Evolutionary conservation across 2,113 vertebrate species (phyloP).

Genomic region (Reinhardtius hippoglossoides): DNA sequence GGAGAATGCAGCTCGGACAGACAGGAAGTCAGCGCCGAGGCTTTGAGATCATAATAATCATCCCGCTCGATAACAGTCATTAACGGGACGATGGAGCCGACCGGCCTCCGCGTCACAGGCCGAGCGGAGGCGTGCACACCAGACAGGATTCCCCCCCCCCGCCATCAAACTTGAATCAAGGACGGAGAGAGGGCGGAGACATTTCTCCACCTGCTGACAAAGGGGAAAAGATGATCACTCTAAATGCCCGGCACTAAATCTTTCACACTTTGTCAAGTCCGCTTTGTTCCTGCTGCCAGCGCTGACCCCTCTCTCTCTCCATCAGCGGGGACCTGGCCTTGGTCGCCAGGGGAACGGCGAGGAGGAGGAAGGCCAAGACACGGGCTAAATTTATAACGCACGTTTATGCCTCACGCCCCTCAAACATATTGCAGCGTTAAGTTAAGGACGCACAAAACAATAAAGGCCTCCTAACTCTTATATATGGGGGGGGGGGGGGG

Average conservation of each 20-base stretch:
- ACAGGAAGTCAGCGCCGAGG: slow-evolving; percentile 34
- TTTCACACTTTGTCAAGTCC: slow-evolving; percentile 81
- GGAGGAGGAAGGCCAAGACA: slow-evolving; percentile 48
- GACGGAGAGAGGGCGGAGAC: slow-evolving; percentile 67
- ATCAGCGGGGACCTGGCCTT: slow-evolving; percentile 69
- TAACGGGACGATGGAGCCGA: slow-evolving; percentile 15
- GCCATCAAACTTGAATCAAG: slow-evolving; percentile 68
- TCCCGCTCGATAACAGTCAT: slow-evolving; percentile 55
- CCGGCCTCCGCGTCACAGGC: slow-evolving; percentile 38
- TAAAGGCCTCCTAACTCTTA: background rate
- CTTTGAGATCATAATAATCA: slow-evolving; percentile 40
- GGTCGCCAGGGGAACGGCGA: slow-evolving; percentile 19
- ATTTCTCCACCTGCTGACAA: slow-evolving; percentile 79
- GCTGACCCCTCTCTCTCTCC: slow-evolving; percentile 71
- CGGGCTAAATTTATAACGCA: slow-evolving; percentile 69
- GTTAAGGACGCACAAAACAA: slow-evolving; percentile 46
- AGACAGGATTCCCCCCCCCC: slow-evolving; percentile 55
- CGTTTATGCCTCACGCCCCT: slow-evolving; percentile 66
- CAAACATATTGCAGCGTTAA: slow-evolving; percentile 53
- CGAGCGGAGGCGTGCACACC: slow-evolving; percentile 38
- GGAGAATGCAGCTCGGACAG: slow-evolving; percentile 5
- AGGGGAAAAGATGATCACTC: slow-evolving; percentile 80
- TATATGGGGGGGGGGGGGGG: no score
- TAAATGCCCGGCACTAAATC: slow-evolving; percentile 80
- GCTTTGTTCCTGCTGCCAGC: slow-evolving; percentile 74